Percentiles rank a stretch among this genome's conserved stretches.
Conservation (phyloP, 2,888 invertebrate genomes). For the Cordilura impudica region DNA sequence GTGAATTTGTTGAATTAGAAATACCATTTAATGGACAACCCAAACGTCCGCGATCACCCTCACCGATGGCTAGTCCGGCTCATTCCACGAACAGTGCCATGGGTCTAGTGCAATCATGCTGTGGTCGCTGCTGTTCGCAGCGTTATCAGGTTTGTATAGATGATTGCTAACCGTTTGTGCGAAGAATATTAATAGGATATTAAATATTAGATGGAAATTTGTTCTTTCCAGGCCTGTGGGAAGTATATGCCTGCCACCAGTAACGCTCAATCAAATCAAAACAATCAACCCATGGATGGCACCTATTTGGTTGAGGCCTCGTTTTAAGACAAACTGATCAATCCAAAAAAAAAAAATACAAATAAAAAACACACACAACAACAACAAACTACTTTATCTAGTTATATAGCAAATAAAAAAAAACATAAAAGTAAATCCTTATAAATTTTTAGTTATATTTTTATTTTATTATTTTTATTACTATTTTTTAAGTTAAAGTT, state of each 20-base stretch:
- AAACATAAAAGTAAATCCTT: slow-evolving; percentile 6
- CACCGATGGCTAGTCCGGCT: slow-evolving; percentile 91
- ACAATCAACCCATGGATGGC: slow-evolving; percentile 89
- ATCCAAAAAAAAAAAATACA: slow-evolving; percentile 50
- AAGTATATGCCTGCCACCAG: slow-evolving; percentile 92
- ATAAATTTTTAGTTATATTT: background rate
- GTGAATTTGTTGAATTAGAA: slow-evolving; percentile 97
- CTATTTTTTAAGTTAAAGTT: background rate
- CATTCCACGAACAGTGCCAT: slow-evolving; percentile 87
- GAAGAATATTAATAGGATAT: no score
- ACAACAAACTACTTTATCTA: slow-evolving; percentile 59
- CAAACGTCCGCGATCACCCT: slow-evolving; percentile 93
- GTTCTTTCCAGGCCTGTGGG: slow-evolving; percentile 84
- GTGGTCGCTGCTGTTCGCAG: slow-evolving; percentile 90
- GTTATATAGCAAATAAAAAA: slow-evolving; percentile 41
- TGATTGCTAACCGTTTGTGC: no score
- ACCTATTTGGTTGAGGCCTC: slow-evolving; percentile 92
- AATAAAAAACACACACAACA: no score
- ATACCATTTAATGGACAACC: slow-evolving; percentile 95
- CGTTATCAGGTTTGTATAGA: slow-evolving; percentile 90
- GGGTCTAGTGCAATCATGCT: slow-evolving; percentile 88
- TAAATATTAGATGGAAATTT: background rate
- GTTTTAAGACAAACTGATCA: slow-evolving; percentile 80
- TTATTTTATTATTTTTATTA: background rate
- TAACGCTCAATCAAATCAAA: slow-evolving; percentile 88